These are phyloP conservation scores for Sorex maritimensis DNA, from an alignment of 2,797 vertebrate genomes.

Conservation along the genomic window DNA sequence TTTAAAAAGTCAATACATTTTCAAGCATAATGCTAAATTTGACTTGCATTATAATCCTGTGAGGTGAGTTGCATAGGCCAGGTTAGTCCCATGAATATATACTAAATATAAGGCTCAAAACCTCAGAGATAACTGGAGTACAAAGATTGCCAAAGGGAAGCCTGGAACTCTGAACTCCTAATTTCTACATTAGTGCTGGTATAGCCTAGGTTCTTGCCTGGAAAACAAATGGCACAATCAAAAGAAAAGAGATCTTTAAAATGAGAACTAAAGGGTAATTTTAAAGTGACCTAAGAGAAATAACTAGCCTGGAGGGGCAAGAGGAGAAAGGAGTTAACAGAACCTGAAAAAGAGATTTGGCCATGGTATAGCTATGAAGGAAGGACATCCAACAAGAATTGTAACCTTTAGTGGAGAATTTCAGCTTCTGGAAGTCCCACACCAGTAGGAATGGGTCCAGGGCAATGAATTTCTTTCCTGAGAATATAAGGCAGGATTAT, in stretches of 20 bases:
- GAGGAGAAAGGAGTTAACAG: neutral
- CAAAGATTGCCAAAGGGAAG: constrained; percentile 49
- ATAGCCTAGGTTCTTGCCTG: neutral
- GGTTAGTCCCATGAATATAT: constrained; percentile 7
- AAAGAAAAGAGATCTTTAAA: constrained; percentile 51
- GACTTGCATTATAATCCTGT: constrained; percentile 1
- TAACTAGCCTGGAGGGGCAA: neutral
- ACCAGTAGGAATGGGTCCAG: neutral
- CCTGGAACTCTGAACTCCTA: constrained; percentile 17
- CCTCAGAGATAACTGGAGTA: constrained; percentile 5
- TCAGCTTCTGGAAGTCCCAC: neutral
- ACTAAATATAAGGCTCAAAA: constrained; percentile 47
- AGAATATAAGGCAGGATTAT: neutral
- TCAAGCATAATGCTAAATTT: constrained; percentile 57
- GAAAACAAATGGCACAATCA: constrained; percentile 53
- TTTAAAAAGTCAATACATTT: neutral
- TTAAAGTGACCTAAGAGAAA: neutral
- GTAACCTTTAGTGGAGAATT: constrained; percentile 15
- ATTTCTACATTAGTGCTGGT: constrained; percentile 18
- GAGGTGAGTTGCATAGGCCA: neutral
- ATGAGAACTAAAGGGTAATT: neutral
- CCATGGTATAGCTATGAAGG: neutral
- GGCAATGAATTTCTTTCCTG: neutral
- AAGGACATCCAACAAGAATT: neutral
- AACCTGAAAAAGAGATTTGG: neutral